Conservation (phyloP, 1,140 invertebrate species). For the Melanaphis sacchari region DNA sequence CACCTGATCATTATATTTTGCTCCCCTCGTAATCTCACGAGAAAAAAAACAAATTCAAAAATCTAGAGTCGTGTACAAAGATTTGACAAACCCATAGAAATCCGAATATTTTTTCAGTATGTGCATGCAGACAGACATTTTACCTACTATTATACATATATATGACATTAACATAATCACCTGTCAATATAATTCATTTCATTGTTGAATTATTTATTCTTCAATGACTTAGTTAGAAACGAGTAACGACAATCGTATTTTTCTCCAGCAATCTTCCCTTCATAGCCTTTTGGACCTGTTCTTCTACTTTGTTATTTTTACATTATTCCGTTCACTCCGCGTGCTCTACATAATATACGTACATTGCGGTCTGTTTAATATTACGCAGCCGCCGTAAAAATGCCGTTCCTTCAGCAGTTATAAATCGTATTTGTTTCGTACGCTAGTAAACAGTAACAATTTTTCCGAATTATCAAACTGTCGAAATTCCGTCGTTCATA, state of each 20-base stretch:
- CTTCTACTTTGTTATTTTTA: slow-evolving; percentile 54
- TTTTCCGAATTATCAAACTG: neutral
- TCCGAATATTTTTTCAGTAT: slow-evolving; percentile 31
- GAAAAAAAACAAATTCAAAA: slow-evolving; percentile 35
- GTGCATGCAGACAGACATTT: neutral
- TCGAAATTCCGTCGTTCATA: neutral
- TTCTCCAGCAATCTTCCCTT: neutral
- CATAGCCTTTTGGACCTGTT: slow-evolving; percentile 29
- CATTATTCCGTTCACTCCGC: slow-evolving; percentile 20
- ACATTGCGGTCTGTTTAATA: slow-evolving; percentile 2
- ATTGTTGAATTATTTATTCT: slow-evolving; percentile 56
- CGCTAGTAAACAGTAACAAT: neutral
- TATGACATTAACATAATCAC: slow-evolving; percentile 48
- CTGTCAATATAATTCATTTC: slow-evolving; percentile 55
- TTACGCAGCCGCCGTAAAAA: neutral
- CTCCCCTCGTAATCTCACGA: slow-evolving; percentile 11
- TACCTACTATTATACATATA: neutral
- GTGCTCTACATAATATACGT: neutral
- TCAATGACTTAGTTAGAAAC: slow-evolving; percentile 47
- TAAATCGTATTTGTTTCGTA: neutral
- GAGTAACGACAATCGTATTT: slow-evolving; percentile 44
- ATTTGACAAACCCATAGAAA: slow-evolving; percentile 33
- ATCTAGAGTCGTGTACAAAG: neutral
- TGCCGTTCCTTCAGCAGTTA: slow-evolving; percentile 19
- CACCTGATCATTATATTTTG: slow-evolving; percentile 22